Base-by-base conservation (phyloP, 2,888 invertebrate genomes). In the Cerastis leucographa region DNA sequence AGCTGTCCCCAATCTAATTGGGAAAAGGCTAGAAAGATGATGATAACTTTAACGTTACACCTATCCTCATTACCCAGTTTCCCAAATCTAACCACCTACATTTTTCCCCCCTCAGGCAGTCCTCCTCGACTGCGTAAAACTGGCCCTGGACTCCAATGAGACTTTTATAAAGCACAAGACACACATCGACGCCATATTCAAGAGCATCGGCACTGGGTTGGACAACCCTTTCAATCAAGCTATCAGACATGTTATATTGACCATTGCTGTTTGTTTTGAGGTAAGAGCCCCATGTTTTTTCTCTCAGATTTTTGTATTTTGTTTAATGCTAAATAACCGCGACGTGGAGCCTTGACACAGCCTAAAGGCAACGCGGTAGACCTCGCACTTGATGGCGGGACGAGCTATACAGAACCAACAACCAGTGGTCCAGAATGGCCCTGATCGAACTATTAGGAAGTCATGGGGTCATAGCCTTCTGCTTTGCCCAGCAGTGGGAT, bases 71-170 rank as follows among this genome's bases (percentile, higher is more conserved):
- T 59, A 22, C 9, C 25, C 11, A 11, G 2, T 8, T 17, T n/a
- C 12, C 19, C 0, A 67, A 67, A 25, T 51, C 25, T 17, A 68
- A 42, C 11, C 7, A 22, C n/a, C 11, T 12, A 1, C 2, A 14
- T 49, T 2, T 35, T 67, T 51, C 5, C 12, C 14, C 42, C 12
- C 1, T 17, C 87, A 97, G 97, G 95, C 97, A 25, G 91, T 98
- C 59, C 93, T 98, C 29, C 95, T 97, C 79, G 98, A 98, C 89
- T 98, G 98, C 78, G 94, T 99, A 70, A 97, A 97, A 44, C 97
- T 97, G 4, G 97, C 97, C 0, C 97, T 98, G 80, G 96, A 96
- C 1, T 96, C 96, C 0, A 93, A 95, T 3, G 95, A 97, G 25
- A 40, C 75, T 2, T 96, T 97, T 2, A 85, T 85, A 0, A 94